These are phyloP conservation scores for Alentia gelatinosa DNA, from an alignment of 2,888 invertebrate species.

Conservation along the genomic window DNA sequence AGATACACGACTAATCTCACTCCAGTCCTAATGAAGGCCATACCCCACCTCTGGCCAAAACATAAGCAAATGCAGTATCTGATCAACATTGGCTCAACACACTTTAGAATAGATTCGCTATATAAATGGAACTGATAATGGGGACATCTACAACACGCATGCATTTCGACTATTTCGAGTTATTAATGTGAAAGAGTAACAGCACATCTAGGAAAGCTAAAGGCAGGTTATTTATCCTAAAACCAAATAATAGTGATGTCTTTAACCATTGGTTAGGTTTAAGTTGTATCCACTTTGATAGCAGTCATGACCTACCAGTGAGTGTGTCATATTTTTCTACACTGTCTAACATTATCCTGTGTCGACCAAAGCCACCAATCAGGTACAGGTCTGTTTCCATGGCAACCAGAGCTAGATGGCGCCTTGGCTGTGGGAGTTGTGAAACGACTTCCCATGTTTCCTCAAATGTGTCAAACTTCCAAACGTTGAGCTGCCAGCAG, in stretches of 20 bases:
- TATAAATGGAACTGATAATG: background rate
- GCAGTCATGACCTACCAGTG: conserved; percentile 32
- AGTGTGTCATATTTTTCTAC: conserved; percentile 38
- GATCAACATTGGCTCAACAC: background rate
- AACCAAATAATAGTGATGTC: no score
- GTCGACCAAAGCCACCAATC: conserved; percentile 47
- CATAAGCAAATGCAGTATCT: background rate
- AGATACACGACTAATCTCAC: background rate
- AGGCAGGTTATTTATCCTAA: no score
- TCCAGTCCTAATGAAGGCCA: background rate
- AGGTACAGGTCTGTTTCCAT: conserved; percentile 46
- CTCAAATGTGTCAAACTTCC: conserved; percentile 35
- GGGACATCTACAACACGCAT: background rate
- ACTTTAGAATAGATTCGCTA: no score
- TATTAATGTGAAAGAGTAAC: no score
- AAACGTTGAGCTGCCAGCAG: conserved; percentile 47
- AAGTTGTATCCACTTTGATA: no score
- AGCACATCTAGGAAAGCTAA: no score
- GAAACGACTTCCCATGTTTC: conserved; percentile 34
- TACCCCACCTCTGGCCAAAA: background rate
- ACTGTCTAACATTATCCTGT: conserved; percentile 51
- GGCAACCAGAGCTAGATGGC: conserved; percentile 37
- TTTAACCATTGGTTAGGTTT: no score
- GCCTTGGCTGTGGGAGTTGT: conserved; percentile 49
- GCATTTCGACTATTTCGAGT: background rate